phyloP scores from a whole-genome alignment of 2,797 vertebrate genomes.

The Lagocephalus sceleratus region DNA sequence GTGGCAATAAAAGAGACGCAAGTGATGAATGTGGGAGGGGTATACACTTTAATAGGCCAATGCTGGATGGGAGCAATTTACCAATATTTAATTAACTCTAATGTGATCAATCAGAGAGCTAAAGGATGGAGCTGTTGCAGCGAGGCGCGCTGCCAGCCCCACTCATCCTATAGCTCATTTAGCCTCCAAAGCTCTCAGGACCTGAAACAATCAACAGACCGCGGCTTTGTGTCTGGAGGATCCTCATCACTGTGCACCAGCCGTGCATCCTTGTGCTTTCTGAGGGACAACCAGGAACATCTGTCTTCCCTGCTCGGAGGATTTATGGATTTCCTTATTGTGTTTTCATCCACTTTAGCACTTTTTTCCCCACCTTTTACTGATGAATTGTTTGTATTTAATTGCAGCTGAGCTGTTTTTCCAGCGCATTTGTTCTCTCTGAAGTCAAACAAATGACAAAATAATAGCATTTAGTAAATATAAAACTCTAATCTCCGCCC shows the following conservation, averaged over 20 bases:
- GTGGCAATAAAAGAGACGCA: slow-evolving; percentile 54
- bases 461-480: too few species aligned
- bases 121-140: slow-evolving; percentile 55
- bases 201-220: slow-evolving; percentile 52
- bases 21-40: slow-evolving; percentile 57
- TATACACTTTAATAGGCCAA: slow-evolving; percentile 67
- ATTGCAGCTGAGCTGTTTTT: too few species aligned
- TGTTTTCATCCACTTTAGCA: too few species aligned
- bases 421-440: too few species aligned
- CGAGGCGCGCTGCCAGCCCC: slow-evolving; percentile 42
- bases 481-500: too few species aligned
- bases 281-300: too few species aligned
- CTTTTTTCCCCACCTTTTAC: too few species aligned
- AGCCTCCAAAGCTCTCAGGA: slow-evolving; percentile 44
- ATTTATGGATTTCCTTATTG: too few species aligned
- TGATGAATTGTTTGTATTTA: too few species aligned
- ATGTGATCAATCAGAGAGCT: slow-evolving; percentile 69
- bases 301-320: too few species aligned
- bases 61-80: slow-evolving; percentile 65
- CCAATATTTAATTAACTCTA: slow-evolving; percentile 75
- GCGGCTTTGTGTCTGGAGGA: slow-evolving; percentile 23
- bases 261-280: background rate
- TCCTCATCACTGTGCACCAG: slow-evolving; percentile 17
- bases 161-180: slow-evolving; percentile 58
- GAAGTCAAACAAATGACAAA: too few species aligned